Base-by-base conservation (phyloP, 2,113 vertebrate species). In the Pleuronectes platessa region DNA sequence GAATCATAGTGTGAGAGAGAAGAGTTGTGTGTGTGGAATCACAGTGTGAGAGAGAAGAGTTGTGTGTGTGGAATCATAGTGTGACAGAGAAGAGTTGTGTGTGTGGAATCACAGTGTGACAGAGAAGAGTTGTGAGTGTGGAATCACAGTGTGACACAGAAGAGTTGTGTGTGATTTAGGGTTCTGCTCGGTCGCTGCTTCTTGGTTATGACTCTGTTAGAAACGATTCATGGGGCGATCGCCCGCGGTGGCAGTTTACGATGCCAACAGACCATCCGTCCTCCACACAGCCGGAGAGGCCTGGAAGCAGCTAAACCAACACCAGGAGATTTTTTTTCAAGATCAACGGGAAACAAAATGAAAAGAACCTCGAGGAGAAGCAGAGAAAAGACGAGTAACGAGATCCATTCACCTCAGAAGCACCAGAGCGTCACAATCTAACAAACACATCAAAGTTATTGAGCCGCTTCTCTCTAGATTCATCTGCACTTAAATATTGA, bases 401-500 rank as follows among this genome's bases (percentile, higher is more conserved):
- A 42, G 40, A 13, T 42, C 12, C 40, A 42, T 42, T 42, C 12
- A 42, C 40, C 40, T 42, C 40, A 3, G 12, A 42, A 59, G 68
- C 15, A 68, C 45, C 24, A 10, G 71, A 40, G 3, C 0, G 27
- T 14, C 3, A 54, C n/a, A 31, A 4, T 20, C 69, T 66, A 13
- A 42, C 2, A 13, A 47, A 31, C 21, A 60, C 45, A 61, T 79
- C 75, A 69, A 59, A 74, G 56, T 62, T 53, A 63, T 35, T 62
- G 63, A 20, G n/a, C 31, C 31, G 14, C 3, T 74, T 68, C 74
- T 40, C 47, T 27, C 4, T 15, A 2, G 62, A 68, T 63, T 70
- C 49, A 61, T 49, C 62, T 69, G 26, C 8, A 6, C 61, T 82
- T 3, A 82, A 86, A 77, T 74, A 86, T 79, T 75, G 45, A 79